A percentile compares a stretch with the other conserved stretches of the same genome.
phyloP scores from a whole-genome alignment of 2,113 vertebrate genomes.

The Podarcis raffonei region DNA sequence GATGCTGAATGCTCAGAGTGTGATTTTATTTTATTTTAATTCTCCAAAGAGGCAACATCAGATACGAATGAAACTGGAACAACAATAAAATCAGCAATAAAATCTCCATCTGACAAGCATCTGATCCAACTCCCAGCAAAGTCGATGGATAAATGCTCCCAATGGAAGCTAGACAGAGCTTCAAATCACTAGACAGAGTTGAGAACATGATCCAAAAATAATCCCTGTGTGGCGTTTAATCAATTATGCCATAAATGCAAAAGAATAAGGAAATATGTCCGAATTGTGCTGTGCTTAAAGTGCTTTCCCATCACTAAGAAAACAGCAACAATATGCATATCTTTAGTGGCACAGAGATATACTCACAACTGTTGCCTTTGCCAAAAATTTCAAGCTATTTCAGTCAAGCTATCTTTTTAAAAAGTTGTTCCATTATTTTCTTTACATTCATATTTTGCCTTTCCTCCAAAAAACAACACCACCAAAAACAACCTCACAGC shows the following conservation, averaged over 20 bases:
- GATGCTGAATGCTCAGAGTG: neutral
- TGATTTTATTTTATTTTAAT: neutral
- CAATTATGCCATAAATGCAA: constrained; percentile 28
- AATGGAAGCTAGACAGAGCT: neutral
- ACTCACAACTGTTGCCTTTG: neutral
- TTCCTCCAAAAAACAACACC: neutral
- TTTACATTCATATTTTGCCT: neutral
- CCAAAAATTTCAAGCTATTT: neutral
- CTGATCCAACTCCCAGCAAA: neutral
- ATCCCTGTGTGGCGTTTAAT: neutral
- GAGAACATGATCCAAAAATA: constrained; percentile 37
- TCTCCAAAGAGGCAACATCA: rapidly evolving
- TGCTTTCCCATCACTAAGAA: neutral
- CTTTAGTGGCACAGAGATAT: neutral
- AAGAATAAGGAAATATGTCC: constrained; percentile 27
- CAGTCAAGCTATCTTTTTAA: neutral
- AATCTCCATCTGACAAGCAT: constrained; percentile 19
- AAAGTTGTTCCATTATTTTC: neutral
- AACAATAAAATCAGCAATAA: neutral
- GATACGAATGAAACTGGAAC: constrained; percentile 37
- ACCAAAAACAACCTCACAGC: too few relatives aligned
- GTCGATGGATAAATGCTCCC: constrained; percentile 6
- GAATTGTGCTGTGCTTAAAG: constrained; percentile 5
- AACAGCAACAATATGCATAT: neutral
- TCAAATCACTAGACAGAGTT: constrained; percentile 3